Conservation (phyloP, 2,797 vertebrate genomes). For the Pogonophryne albipinna region DNA sequence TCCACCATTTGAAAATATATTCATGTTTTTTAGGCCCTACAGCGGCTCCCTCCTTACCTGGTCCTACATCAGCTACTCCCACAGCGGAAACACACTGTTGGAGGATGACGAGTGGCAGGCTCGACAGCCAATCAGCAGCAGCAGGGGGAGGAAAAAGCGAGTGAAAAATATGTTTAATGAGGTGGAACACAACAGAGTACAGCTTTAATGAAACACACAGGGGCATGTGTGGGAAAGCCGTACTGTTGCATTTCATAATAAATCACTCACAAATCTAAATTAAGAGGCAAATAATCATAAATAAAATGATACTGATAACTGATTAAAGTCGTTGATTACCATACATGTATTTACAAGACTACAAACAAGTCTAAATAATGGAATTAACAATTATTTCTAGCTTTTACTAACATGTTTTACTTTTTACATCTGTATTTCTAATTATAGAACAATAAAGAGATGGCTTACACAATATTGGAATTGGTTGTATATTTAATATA, state of each 20-base stretch:
- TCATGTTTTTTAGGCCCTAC: constrained; percentile 25
- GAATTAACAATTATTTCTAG: background rate
- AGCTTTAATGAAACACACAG: constrained; percentile 8
- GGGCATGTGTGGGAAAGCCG: background rate
- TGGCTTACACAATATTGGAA: background rate
- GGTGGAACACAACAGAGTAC: background rate
- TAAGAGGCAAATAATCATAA: background rate
- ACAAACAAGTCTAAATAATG: background rate
- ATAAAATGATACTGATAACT: background rate
- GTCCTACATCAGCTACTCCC: constrained; percentile 58
- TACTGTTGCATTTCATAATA: background rate
- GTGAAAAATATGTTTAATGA: background rate
- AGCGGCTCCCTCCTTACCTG: constrained; percentile 57
- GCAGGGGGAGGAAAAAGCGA: background rate
- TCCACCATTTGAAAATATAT: background rate
- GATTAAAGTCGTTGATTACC: background rate
- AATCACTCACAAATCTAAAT: background rate
- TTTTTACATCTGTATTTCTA: background rate
- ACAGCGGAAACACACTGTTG: constrained; percentile 24
- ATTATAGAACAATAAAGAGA: constrained; percentile 3
- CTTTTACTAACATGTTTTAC: background rate
- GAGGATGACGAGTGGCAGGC: constrained; percentile 50
- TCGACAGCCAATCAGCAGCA: background rate
- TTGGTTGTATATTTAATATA: background rate
- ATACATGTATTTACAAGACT: background rate